Evolutionary conservation across 2,797 vertebrate genomes (phyloP).

Genomic region (Microhierax caerulescens): DNA sequence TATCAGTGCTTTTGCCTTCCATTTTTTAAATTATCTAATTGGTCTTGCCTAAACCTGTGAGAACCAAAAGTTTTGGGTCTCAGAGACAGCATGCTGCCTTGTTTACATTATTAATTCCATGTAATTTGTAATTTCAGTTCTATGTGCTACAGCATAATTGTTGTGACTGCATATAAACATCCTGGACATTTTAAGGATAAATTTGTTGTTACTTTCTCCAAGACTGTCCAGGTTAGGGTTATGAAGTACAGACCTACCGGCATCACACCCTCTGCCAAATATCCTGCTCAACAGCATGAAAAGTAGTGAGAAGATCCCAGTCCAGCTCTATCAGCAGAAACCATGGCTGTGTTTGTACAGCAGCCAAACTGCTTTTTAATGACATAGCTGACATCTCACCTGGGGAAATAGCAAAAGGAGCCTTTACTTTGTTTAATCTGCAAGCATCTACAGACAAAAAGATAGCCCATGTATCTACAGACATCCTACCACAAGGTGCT

Average conservation of each 20-base stretch:
- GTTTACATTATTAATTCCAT: neutral
- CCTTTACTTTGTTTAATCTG: neutral
- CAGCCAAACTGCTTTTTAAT: neutral
- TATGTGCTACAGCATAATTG: rapidly evolving
- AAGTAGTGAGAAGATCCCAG: neutral
- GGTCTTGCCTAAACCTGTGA: neutral
- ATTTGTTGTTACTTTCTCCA: neutral
- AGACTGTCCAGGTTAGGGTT: neutral
- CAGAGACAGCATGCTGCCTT: neutral
- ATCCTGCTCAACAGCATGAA: rapidly evolving
- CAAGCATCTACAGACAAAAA: neutral
- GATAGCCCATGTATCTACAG: neutral
- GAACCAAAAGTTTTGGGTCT: neutral
- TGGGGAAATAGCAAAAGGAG: neutral
- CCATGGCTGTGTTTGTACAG: neutral
- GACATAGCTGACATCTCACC: neutral
- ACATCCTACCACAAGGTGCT: rapidly evolving
- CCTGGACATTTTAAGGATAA: neutral
- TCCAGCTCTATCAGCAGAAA: neutral
- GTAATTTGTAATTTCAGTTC: neutral
- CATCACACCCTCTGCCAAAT: neutral
- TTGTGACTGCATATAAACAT: neutral
- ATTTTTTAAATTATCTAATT: neutral
- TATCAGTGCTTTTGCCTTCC: neutral
- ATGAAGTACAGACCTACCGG: neutral